Percentiles rank a stretch among this genome's conserved stretches.
Evolutionary conservation across 1,140 invertebrate genomes (phyloP).

Genomic region (Thaumatotibia leucotreta): DNA sequence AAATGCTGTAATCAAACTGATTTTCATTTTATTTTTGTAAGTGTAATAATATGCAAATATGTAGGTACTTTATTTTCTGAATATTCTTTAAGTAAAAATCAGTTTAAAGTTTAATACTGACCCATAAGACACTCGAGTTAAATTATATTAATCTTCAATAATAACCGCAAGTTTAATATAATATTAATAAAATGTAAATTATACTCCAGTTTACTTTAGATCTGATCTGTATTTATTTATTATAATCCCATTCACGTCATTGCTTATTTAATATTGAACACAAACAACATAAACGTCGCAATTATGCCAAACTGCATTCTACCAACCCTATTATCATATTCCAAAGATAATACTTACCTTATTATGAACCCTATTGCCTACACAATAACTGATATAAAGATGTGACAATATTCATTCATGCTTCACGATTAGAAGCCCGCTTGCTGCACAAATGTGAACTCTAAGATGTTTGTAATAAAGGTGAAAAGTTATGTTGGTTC

Average conservation of each 20-base stretch:
- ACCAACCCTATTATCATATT: not conserved
- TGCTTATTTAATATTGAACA: not conserved
- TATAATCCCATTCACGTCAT: not conserved
- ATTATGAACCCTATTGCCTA: not conserved
- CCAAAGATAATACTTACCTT: not conserved
- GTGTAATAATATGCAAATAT: no score
- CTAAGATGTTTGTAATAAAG: not conserved
- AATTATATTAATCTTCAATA: no score
- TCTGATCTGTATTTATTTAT: not conserved
- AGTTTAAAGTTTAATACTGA: no score
- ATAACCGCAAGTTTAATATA: no score
- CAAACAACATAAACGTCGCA: not conserved
- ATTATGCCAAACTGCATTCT: not conserved
- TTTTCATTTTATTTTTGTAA: no score
- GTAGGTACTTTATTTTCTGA: no score
- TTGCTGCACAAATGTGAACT: not conserved
- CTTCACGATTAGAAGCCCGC: not conserved
- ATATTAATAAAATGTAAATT: not conserved
- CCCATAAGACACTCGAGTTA: no score
- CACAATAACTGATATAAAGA: not conserved
- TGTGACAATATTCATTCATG: not conserved
- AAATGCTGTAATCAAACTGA: no score
- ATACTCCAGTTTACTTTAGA: not conserved
- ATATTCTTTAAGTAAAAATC: no score
- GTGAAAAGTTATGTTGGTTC: not conserved